phyloP scores from a whole-genome alignment of 2,113 vertebrate species.

The Manacus vitellinus region DNA sequence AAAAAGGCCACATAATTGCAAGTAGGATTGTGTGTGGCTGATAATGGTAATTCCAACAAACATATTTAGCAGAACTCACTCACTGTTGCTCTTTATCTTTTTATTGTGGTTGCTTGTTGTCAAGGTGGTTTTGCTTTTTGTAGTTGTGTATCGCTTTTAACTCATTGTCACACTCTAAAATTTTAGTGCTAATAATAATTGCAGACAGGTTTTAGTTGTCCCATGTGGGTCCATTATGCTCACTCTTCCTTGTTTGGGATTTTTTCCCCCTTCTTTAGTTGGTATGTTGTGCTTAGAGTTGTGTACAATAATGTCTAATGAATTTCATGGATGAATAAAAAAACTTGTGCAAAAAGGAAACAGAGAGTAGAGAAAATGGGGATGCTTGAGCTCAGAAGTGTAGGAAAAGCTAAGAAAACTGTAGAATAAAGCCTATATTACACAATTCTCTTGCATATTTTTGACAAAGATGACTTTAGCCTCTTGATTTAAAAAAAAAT shows the following conservation, averaged over 20 bases:
- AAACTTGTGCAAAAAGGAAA: neutral
- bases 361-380: neutral
- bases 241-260: neutral
- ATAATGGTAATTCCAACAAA: neutral
- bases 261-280: neutral
- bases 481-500: neutral
- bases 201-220: neutral
- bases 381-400: neutral
- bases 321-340: slow-evolving; percentile 8
- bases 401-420: neutral
- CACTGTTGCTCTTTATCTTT: neutral
- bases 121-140: neutral
- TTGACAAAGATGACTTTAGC: neutral
- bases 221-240: neutral
- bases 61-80: neutral
- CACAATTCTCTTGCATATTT: neutral
- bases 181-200: neutral
- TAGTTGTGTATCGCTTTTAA: neutral
- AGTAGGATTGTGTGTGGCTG: neutral
- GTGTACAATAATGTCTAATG: neutral
- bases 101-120: neutral
- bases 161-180: neutral
- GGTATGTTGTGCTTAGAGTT: neutral
- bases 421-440: neutral
- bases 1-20: neutral